Conservation (phyloP, 2,113 vertebrate genomes). For the Prunella fulvescens region DNA sequence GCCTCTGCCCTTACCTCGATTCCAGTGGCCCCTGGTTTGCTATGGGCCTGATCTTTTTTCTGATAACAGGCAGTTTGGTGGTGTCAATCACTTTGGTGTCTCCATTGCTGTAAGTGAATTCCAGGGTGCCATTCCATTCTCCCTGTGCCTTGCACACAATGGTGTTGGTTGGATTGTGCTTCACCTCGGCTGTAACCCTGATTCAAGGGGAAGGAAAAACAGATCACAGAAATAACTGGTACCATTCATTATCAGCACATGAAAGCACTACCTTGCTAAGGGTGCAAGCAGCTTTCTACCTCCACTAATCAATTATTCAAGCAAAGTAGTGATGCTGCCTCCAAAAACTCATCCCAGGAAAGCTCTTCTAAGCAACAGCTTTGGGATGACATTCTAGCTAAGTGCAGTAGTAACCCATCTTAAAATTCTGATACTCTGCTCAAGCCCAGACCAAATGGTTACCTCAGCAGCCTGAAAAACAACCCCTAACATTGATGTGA, state of each 20-base stretch:
- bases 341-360: neutral
- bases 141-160: conserved; percentile 93
- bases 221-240: neutral
- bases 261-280: neutral
- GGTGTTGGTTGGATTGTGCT: conserved; percentile 88
- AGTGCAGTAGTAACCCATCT: neutral
- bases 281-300: neutral
- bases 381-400: neutral
- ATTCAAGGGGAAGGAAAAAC: neutral
- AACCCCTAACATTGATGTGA: neutral
- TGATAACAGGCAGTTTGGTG: conserved; percentile 78
- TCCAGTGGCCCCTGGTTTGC: conserved; percentile 86
- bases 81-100: conserved; percentile 95
- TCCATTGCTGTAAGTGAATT: conserved; percentile 91
- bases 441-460: neutral
- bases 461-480: neutral
- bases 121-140: conserved; percentile 91
- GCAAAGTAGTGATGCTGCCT: neutral
- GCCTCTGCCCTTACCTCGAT: conserved; percentile 78
- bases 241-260: neutral
- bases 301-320: neutral
- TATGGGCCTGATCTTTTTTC: conserved; percentile 84
- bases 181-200: conserved; percentile 93
- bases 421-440: neutral
- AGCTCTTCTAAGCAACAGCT: neutral